Evolutionary conservation across 2,888 invertebrate genomes (phyloP), one percentile per base, ranked within the genome.

Genomic region (Eupsilia transversa): DNA sequence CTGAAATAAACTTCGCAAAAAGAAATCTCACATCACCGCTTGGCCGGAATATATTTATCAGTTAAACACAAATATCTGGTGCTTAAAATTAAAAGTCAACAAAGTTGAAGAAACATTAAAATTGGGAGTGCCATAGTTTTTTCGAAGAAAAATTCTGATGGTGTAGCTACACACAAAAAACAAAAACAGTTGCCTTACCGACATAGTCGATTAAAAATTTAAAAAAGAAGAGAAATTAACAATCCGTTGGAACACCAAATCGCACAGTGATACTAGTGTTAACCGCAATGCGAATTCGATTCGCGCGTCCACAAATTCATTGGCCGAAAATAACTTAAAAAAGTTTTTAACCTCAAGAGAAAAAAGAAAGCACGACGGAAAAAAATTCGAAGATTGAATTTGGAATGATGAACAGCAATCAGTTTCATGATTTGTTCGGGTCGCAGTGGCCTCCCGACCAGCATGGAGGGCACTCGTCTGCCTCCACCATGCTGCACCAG

Each of bases 381-480:
- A 77, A 85, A 79, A 86, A 82, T 86, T 75, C 77, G 64, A 89
- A 88, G 77, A 89, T 90, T 70, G 82, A 91, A 86, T 83, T 82
- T 86, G 86, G 85, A 84, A 93, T 89, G 86, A 96, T 96, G 96
- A 96, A 96, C 76, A 95, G 94, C 85, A 95, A 91, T 65, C 96
- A 96, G 88, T 96, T 96, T 71, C 96, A 96, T 87, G 96, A 96
- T 88, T 84, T 96, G 83, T 96, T 96, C 83, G 96, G 96, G 74
- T 95, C 96, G 10, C 96, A 96, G 85, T 96, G 96, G 96, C 96
- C 96, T n/a, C 95, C 96, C 4, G 96, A 96, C 74, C 95, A 95
- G 80, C 95, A 95, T 61, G 96, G 96, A 35, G 96, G 96, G 0
- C 96, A 96, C 77, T 95, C 96, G 38, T 94, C 96, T 14, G 95